These are phyloP conservation scores for Aproaerema taeniolella DNA, from an alignment of 2,888 invertebrate genomes.

Conservation along the genomic window DNA sequence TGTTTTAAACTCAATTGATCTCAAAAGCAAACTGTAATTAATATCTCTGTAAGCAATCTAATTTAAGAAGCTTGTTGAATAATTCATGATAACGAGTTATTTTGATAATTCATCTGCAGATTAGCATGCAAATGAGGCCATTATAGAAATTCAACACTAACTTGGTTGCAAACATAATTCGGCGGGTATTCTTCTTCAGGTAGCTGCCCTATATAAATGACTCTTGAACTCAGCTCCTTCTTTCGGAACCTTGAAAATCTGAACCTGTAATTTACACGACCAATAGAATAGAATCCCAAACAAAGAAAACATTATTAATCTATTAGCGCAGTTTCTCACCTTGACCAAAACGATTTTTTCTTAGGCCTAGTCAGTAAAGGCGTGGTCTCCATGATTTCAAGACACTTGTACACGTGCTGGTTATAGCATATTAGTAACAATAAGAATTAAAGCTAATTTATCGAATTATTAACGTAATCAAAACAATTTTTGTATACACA, in stretches of 20 bases:
- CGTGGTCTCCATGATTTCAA: constrained; percentile 57
- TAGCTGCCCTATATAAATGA: constrained; percentile 85
- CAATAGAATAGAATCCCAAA: constrained; percentile 20
- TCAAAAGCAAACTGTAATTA: too few relatives aligned
- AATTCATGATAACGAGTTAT: too few relatives aligned
- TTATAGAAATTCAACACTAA: too few relatives aligned
- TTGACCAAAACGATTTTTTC: constrained; percentile 66
- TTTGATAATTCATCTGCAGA: too few relatives aligned
- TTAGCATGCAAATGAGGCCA: too few relatives aligned
- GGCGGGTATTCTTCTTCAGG: constrained; percentile 92
- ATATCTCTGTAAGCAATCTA: too few relatives aligned
- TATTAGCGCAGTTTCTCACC: constrained; percentile 38
- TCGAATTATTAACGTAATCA: constrained; percentile 11
- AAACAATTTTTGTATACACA: constrained; percentile 10
- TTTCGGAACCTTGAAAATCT: constrained; percentile 86
- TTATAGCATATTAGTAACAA: constrained; percentile 1
- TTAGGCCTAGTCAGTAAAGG: constrained; percentile 57
- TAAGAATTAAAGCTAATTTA: constrained; percentile 1
- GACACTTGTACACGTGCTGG: not conserved
- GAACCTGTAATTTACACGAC: constrained; percentile 76
- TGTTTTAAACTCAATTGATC: too few relatives aligned
- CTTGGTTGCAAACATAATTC: constrained; percentile 97
- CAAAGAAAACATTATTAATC: constrained; percentile 26
- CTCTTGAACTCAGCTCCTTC: constrained; percentile 85
- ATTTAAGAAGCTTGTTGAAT: too few relatives aligned